Evolutionary conservation across 1,140 invertebrate genomes (phyloP), one percentile per base, ranked within the genome.

Genomic region (Ruditapes philippinarum): DNA sequence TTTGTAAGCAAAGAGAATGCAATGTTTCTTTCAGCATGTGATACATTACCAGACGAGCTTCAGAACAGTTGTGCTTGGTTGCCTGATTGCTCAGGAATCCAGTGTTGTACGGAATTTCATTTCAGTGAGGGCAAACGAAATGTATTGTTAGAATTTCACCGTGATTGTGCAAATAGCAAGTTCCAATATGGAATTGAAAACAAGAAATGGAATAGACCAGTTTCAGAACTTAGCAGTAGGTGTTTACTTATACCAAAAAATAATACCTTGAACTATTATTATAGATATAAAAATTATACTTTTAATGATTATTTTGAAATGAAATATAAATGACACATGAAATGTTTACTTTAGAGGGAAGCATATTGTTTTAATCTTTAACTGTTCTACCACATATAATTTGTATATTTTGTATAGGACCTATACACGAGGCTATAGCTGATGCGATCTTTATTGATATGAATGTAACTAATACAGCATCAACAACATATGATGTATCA

Each of bases 51-150:
- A 51, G 31, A 31, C 4, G 74, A 51, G 25, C 42, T 78, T 17
- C n/a, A 78, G 28, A 49, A 78, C 31, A 51, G 54, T 22, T 78
- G 74, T 28, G 17, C 11, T 17, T 36, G 42, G 31, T 36, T 2
- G 28, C 9, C 14, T 54, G 45, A 54, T 36, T 78, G 74, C n/a
- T 78, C 42, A 11, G 74, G 45, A 78, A 78, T 78, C 51, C 14
- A 22, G 22, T 78, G 74, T 54, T 78, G 74, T 25, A 36, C 45
- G 7, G 74, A n/a, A 33, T 51, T 51, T 25, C 33, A 51, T 54
- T 51, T 78, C 22, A 40, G 25, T 9, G 74, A 54, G 25, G 49
- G 45, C 42, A 51, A 33, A 33, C 22, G 74, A 33, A 78, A 51
- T 38, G 45, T 78, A 0, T 14, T 51, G 42, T 28, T 78, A 22